Conservation (phyloP, 1,140 invertebrate genomes). For the Ylistrum balloti region DNA sequence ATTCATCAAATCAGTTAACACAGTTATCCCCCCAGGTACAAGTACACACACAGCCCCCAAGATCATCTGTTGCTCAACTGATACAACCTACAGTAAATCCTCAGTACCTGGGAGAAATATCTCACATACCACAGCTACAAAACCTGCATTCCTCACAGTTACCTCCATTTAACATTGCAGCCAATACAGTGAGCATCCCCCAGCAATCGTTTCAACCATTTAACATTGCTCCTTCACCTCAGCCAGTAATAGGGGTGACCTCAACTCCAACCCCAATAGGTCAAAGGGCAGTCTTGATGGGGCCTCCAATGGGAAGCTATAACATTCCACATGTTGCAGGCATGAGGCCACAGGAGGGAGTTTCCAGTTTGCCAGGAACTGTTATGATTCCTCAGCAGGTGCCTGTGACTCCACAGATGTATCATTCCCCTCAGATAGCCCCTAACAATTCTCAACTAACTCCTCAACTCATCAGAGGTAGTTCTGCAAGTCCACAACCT, state of each 20-base stretch:
- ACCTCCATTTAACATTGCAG: neutral
- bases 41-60: neutral
- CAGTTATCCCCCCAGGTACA: neutral
- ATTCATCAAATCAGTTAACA: neutral
- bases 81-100: neutral
- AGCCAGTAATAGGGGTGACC: neutral
- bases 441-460: neutral
- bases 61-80: neutral
- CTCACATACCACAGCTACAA: neutral
- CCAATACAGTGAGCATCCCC: neutral
- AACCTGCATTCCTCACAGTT: neutral
- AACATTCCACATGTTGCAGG: constrained; percentile 32
- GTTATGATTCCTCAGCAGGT: neutral
- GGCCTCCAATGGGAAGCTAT: neutral
- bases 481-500: neutral
- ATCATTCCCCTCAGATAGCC: neutral
- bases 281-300: constrained; percentile 24
- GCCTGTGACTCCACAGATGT: neutral
- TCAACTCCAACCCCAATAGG: constrained; percentile 3
- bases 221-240: neutral
- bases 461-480: neutral
- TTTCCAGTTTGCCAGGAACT: neutral
- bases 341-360: neutral
- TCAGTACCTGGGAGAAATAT: neutral
- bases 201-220: neutral